Evolutionary conservation across 2,888 invertebrate species (phyloP).

Genomic region (Xestia ashworthii): DNA sequence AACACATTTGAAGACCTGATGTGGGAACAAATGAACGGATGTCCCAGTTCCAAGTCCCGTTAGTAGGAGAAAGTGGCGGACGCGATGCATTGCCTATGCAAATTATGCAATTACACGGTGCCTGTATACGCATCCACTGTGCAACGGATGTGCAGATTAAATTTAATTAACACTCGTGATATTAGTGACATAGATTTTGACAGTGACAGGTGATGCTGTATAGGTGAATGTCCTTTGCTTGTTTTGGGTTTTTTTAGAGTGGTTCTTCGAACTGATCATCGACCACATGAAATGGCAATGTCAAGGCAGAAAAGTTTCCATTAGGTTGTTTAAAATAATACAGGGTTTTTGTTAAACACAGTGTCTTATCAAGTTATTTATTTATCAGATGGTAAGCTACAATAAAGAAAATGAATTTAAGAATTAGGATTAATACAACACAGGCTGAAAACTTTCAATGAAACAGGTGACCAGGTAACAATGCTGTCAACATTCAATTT

Average conservation of each 20-base stretch:
- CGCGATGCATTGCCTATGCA: slow-evolving; percentile 86
- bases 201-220: slow-evolving; percentile 51
- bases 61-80: slow-evolving; percentile 86
- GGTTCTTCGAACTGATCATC: not conserved
- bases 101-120: slow-evolving; percentile 87
- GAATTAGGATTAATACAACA: too few relatives aligned
- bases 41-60: slow-evolving; percentile 87
- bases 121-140: slow-evolving; percentile 61
- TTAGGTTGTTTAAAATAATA: not conserved
- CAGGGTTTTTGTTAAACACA: not conserved
- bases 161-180: slow-evolving; percentile 53
- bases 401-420: too few relatives aligned
- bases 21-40: slow-evolving; percentile 75
- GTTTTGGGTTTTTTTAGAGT: slow-evolving; percentile 20
- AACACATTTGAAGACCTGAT: slow-evolving; percentile 58
- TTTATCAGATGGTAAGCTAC: not conserved
- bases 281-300: not conserved
- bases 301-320: slow-evolving; percentile 21
- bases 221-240: slow-evolving; percentile 47
- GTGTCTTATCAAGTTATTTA: not conserved
- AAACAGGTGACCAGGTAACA: not conserved
- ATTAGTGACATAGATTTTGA: slow-evolving; percentile 57
- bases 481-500: slow-evolving; percentile 30
- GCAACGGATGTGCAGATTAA: slow-evolving; percentile 63
- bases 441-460: not conserved